phyloP scores from a whole-genome alignment of 2,888 invertebrate genomes.

The Psylliodes chrysocephalus region DNA sequence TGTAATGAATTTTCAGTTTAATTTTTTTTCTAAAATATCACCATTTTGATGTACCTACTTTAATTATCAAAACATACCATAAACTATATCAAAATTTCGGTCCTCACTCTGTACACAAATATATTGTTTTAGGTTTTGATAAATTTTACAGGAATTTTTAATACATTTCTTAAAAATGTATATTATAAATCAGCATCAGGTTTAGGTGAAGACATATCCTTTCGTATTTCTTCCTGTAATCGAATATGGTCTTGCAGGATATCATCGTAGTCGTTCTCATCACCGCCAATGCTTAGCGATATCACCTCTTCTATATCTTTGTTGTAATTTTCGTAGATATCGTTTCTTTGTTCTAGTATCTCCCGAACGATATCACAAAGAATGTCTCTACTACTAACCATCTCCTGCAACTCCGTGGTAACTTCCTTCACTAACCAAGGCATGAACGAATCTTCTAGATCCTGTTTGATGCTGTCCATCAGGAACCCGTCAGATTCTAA shows the following conservation, averaged over 20 bases:
- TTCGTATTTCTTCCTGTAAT: constrained; percentile 53
- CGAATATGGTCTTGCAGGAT: constrained; percentile 57
- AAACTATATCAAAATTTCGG: not conserved
- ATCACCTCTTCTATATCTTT: constrained; percentile 42
- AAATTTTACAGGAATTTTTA: no score
- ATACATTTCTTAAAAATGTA: no score
- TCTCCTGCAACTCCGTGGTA: constrained; percentile 80
- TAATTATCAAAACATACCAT: no score
- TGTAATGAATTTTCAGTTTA: no score
- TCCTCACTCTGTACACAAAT: no score
- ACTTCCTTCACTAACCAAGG: constrained; percentile 90
- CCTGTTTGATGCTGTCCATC: constrained; percentile 71
- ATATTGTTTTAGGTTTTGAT: no score
- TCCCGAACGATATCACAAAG: constrained; percentile 84
- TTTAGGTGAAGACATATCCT: not conserved
- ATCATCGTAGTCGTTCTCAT: constrained; percentile 54
- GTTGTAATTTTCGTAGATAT: constrained; percentile 68
- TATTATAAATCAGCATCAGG: not conserved
- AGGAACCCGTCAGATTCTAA: constrained; percentile 80
- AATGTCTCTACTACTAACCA: constrained; percentile 83
- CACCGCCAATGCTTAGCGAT: constrained; percentile 51
- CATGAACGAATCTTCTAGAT: constrained; percentile 82
- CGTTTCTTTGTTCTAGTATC: constrained; percentile 80
- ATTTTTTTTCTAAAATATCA: no score
- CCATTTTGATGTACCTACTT: no score